A percentile compares a stretch with the other conserved stretches of the same genome.
Conservation (phyloP, 2,113 vertebrate species). For the Cyrtonyx montezumae region DNA sequence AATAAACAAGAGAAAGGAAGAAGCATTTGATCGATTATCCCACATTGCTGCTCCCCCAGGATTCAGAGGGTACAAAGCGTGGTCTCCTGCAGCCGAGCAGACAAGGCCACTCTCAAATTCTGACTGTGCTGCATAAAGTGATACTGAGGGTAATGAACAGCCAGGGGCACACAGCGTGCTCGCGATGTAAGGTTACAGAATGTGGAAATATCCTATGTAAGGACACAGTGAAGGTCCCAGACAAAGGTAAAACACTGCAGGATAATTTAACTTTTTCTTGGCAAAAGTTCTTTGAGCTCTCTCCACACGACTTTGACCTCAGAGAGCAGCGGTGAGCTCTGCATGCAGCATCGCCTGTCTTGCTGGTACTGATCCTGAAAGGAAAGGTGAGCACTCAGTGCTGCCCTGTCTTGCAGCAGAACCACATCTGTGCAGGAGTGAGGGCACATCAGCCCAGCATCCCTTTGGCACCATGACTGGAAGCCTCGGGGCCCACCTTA, state of each 20-base stretch:
- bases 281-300: neutral
- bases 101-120: constrained; percentile 3
- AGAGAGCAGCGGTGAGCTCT: neutral
- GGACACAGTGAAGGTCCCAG: neutral
- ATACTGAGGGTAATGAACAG: constrained; percentile 2
- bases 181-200: neutral
- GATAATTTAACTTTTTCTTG: neutral
- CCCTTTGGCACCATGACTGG: neutral
- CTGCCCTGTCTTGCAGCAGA: neutral
- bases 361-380: neutral
- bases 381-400: neutral
- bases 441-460: neutral
- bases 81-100: constrained; percentile 17
- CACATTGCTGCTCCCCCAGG: neutral
- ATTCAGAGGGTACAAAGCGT: neutral
- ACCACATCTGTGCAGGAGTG: neutral
- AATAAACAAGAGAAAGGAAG: neutral
- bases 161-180: neutral
- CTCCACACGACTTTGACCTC: neutral
- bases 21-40: neutral
- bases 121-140: neutral
- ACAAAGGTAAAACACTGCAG: neutral
- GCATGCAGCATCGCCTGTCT: neutral
- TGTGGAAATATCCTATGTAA: neutral
- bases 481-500: neutral